Evolutionary conservation across 2,888 invertebrate species (phyloP), one percentile per base, ranked within the genome.

Genomic region (Stenotaenia linearis): DNA sequence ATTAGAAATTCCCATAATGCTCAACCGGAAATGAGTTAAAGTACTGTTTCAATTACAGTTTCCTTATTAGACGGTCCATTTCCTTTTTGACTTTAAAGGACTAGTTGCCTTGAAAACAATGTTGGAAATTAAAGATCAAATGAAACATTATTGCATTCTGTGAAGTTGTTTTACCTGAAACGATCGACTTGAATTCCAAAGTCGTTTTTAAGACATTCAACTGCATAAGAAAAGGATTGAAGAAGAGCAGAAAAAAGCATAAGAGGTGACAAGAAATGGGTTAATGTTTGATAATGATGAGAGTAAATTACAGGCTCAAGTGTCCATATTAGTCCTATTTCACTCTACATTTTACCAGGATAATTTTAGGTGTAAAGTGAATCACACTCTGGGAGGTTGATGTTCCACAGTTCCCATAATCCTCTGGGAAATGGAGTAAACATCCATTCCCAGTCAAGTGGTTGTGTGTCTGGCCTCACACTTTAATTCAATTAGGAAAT

Each of bases 21-120:
- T 28, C 28, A 25, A 69, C 69, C 69, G 69, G 69, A 69, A 69
- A 69, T 12, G 69, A 69, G 69, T 69, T 69, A 69, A 69, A 69
- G 69, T 69, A 69, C 69, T 69, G 69, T 69, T 69, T 69, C 69
- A 69, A 69, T 69, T 69, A 69, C 69, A 69, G 28, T 69, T 69
- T 69, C 69, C 69, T 69, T 69, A 69, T 69, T 69, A 69, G 69
- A 28, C 23, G n/a, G 25, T 69, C 69, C 69, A 69, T 69, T 69
- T 69, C 69, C 69, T 69, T 69, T 69, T 69, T 69, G 9, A 69
- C 28, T 69, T 28, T 28, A 50, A 69, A 25, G 25, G 69, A 15
- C 69, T 28, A 25, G 69, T 69, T 69, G 28, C 69, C 69, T 69
- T 69, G 69, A 69, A 69, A 69, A 69, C 69, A 69, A 69, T 69